A percentile compares a stretch with the other conserved stretches of the same genome.
These are phyloP conservation scores for Odontophorus gujanensis DNA, from an alignment of 2,113 vertebrate species.

Conservation along the genomic window DNA sequence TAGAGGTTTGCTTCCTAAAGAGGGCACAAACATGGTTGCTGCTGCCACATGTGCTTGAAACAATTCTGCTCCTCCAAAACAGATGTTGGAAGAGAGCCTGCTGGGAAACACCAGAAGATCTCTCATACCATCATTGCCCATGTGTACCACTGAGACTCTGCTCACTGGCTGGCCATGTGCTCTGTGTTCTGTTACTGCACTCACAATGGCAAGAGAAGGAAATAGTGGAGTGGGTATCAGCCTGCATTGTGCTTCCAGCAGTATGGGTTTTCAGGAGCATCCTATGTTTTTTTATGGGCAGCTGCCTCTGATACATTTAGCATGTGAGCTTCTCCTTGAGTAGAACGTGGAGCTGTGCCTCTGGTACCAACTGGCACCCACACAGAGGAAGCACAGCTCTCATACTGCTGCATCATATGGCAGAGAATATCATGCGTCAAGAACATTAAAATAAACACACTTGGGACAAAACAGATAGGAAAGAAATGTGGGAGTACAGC, in stretches of 20 bases:
- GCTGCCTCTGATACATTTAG: neutral
- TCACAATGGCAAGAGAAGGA: neutral
- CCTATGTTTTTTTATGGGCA: rapidly evolving
- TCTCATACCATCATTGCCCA: neutral
- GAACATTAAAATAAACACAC: neutral
- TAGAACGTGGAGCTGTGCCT: neutral
- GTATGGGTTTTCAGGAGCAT: neutral
- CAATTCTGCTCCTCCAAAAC: rapidly evolving
- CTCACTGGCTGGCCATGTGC: neutral
- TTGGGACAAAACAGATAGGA: neutral
- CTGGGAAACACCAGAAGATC: neutral
- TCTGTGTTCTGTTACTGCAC: neutral
- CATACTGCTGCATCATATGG: neutral
- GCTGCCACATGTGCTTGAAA: neutral
- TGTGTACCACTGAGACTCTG: rapidly evolving
- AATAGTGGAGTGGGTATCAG: neutral
- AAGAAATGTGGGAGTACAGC: neutral
- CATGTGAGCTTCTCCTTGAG: neutral
- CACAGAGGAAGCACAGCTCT: neutral
- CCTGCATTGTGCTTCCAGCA: neutral
- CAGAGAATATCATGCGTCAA: neutral
- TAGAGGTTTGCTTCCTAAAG: neutral
- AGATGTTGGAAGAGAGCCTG: neutral
- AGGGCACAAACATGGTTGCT: neutral
- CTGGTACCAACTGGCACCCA: neutral